Percentiles rank a stretch among this genome's conserved stretches.
phyloP scores from a whole-genome alignment of 2,888 invertebrate species.

The Chaetoderma sp. region DNA sequence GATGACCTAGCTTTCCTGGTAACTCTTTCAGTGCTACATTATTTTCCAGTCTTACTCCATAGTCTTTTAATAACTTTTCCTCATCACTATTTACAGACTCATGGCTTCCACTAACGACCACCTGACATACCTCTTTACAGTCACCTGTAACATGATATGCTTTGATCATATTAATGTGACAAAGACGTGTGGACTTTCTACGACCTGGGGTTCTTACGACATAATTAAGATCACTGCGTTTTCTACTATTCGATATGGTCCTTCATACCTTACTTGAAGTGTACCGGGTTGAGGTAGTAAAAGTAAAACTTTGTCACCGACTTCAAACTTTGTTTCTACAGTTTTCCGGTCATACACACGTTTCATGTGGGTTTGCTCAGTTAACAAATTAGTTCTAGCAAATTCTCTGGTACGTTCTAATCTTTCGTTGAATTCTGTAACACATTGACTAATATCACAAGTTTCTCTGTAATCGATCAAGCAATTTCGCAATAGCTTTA shows the following conservation, averaged over 20 bases:
- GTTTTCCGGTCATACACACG: neutral
- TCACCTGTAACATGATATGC: conserved; percentile 24
- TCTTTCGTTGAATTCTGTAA: neutral
- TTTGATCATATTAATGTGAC: conserved; percentile 38
- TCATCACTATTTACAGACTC: too few relatives aligned
- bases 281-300: conserved; percentile 8
- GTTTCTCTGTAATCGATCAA: neutral
- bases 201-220: conserved; percentile 28
- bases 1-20: too few relatives aligned
- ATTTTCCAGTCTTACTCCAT: too few relatives aligned
- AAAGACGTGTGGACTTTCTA: conserved; percentile 24
- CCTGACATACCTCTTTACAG: too few relatives aligned
- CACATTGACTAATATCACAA: neutral
- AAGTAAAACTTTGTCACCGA: conserved; percentile 37
- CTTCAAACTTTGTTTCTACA: too few relatives aligned
- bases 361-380: neutral
- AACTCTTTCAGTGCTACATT: too few relatives aligned
- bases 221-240: conserved; percentile 11
- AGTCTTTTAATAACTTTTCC: too few relatives aligned
- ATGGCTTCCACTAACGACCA: too few relatives aligned
- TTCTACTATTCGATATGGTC: conserved; percentile 5
- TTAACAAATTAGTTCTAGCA: neutral
- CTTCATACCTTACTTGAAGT: conserved; percentile 12
- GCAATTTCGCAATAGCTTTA: too few relatives aligned
- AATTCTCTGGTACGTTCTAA: neutral